These are phyloP conservation scores for Drosophila prosaltans DNA, from an alignment of 1,140 invertebrate species.

Conservation along the genomic window DNA sequence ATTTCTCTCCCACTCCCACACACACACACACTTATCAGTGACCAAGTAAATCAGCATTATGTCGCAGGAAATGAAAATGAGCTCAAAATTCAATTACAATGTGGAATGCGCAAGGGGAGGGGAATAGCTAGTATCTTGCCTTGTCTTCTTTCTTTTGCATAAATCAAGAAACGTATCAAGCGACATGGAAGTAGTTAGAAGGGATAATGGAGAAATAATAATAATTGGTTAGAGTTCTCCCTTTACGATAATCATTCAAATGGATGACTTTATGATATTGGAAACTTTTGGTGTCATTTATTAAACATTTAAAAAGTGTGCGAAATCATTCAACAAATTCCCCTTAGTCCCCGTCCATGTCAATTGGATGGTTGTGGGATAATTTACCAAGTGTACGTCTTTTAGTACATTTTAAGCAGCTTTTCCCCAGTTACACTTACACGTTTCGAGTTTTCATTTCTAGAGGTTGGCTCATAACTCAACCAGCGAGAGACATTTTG, in stretches of 20 bases:
- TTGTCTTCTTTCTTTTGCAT: conserved; percentile 42
- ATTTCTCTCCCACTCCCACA: not conserved
- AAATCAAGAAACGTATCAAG: conserved; percentile 56
- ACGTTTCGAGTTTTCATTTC: not conserved
- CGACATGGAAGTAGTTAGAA: not conserved
- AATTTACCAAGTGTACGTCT: conserved; percentile 60
- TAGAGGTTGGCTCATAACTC: conserved; percentile 59
- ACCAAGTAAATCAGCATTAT: conserved; percentile 76
- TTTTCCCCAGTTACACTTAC: conserved; percentile 37
- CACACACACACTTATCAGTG: conserved; percentile 43
- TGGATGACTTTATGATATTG: too few relatives aligned
- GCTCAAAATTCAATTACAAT: conserved; percentile 76
- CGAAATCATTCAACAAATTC: not conserved
- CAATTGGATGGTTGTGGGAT: conserved; percentile 22
- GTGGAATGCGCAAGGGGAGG: not conserved
- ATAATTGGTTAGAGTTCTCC: too few relatives aligned
- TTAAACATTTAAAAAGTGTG: too few relatives aligned
- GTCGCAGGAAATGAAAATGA: conserved; percentile 74
- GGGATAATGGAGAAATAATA: too few relatives aligned
- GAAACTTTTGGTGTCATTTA: too few relatives aligned
- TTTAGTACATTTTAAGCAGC: conserved; percentile 76
- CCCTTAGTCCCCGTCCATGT: conserved; percentile 18
- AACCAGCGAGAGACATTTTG: conserved; percentile 53
- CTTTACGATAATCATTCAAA: too few relatives aligned
- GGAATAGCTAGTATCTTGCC: not conserved